phyloP scores from a whole-genome alignment of 1,140 invertebrate species.

The Varroa destructor region DNA sequence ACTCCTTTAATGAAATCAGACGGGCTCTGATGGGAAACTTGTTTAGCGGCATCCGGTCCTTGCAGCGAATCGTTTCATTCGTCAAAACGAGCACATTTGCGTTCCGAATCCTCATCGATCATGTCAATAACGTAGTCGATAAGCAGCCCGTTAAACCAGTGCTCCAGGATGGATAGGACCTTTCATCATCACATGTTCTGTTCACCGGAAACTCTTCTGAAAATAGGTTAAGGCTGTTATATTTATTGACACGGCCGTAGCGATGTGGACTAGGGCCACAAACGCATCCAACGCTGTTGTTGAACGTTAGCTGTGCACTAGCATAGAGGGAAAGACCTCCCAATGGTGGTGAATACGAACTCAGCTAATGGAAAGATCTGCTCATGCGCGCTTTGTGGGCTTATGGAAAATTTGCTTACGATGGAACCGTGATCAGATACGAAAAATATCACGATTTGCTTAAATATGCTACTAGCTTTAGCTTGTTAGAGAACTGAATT shows the following conservation, averaged over 20 bases:
- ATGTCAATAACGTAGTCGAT: too few species aligned
- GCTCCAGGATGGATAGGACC: too few species aligned
- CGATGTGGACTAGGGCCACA: background rate
- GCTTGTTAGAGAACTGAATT: background rate
- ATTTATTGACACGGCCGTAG: background rate
- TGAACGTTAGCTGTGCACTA: background rate
- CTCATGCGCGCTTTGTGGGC: background rate
- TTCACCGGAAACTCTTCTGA: background rate
- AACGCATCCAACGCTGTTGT: background rate
- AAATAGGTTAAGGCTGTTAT: background rate
- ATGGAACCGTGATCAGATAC: constrained; percentile 1
- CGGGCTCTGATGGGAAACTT: background rate
- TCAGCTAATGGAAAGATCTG: background rate
- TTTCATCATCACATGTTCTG: background rate
- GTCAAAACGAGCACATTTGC: background rate
- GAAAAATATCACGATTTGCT: background rate
- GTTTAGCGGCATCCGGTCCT: background rate
- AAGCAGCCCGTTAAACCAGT: too few species aligned
- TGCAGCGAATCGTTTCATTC: background rate
- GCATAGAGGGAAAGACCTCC: background rate
- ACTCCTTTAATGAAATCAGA: background rate
- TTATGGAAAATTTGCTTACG: background rate
- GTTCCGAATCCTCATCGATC: too few species aligned
- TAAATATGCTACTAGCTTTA: background rate
- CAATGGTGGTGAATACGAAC: background rate